Evolutionary conservation across 2,888 invertebrate genomes (phyloP).

Genomic region (Nomada goodeniana): DNA sequence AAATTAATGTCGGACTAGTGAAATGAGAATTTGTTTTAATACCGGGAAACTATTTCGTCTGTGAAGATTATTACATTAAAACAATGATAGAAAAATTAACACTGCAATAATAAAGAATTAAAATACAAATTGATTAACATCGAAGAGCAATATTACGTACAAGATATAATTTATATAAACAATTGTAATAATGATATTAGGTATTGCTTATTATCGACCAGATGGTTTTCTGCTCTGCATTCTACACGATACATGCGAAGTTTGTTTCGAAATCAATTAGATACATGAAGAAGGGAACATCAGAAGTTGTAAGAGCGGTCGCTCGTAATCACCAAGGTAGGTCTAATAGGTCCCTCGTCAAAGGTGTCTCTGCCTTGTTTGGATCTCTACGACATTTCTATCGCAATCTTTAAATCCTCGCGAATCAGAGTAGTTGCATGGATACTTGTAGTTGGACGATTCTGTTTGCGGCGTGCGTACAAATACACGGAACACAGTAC

Average conservation of each 20-base stretch:
- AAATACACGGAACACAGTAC: conserved; percentile 5
- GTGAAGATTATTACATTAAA: too few species aligned
- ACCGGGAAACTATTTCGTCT: too few species aligned
- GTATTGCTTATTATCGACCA: too few species aligned
- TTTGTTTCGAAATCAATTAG: conserved; percentile 23
- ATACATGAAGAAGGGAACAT: conserved; percentile 25
- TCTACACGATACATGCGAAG: not conserved
- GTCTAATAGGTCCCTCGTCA: conserved; percentile 46
- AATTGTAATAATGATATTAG: too few species aligned
- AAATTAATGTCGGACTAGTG: too few species aligned
- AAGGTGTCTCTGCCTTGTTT: conserved; percentile 59
- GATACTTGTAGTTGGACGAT: conserved; percentile 40
- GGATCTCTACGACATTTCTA: conserved; percentile 40
- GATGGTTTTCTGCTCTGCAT: not conserved
- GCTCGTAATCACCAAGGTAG: conserved; percentile 33
- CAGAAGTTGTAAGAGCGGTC: conserved; percentile 32
- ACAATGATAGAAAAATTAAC: too few species aligned
- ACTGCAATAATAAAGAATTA: too few species aligned
- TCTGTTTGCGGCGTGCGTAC: conserved; percentile 24
- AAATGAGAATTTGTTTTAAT: too few species aligned
- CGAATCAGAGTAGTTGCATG: conserved; percentile 31
- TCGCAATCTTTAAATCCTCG: conserved; percentile 54
- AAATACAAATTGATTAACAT: too few species aligned
- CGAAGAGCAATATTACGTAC: too few species aligned
- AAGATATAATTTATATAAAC: too few species aligned